These are phyloP conservation scores for Eucriotettix oculatus DNA, from an alignment of 2,888 invertebrate species.

Conservation along the genomic window DNA sequence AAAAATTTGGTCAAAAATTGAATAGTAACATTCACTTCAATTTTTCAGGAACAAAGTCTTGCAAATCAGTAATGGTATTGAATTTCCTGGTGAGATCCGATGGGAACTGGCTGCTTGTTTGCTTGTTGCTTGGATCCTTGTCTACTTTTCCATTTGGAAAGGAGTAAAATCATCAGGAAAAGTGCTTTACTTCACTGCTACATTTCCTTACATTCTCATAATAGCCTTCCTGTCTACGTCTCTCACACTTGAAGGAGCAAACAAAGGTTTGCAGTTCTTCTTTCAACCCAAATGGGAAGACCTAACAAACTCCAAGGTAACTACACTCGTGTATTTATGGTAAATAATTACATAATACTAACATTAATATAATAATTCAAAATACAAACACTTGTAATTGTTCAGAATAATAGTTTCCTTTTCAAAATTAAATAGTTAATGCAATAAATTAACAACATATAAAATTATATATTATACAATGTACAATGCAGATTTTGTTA, in stretches of 20 bases:
- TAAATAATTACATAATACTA: background rate
- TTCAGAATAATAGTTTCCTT: no score
- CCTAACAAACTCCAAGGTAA: constrained; percentile 61
- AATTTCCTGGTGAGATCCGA: constrained; percentile 61
- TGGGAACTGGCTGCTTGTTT: constrained; percentile 84
- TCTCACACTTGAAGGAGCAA: constrained; percentile 78
- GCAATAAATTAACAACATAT: no score
- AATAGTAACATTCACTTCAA: no score
- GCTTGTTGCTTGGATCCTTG: constrained; percentile 81
- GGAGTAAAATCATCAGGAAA: constrained; percentile 87
- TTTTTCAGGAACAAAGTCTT: constrained; percentile 66
- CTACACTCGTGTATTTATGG: background rate
- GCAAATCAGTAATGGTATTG: constrained; percentile 67
- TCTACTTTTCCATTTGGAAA: constrained; percentile 93
- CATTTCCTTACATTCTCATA: constrained; percentile 77
- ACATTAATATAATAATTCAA: no score
- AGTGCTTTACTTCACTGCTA: constrained; percentile 84
- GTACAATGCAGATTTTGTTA: no score
- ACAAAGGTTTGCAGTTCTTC: constrained; percentile 69
- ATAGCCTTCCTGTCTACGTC: constrained; percentile 73
- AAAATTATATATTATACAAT: no score
- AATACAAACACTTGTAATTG: background rate
- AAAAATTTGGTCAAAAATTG: no score
- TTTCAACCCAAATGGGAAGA: constrained; percentile 75
- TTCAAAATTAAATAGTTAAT: no score